Evolutionary conservation across 2,888 invertebrate species (phyloP).

Genomic region (Embidobia sp.): DNA sequence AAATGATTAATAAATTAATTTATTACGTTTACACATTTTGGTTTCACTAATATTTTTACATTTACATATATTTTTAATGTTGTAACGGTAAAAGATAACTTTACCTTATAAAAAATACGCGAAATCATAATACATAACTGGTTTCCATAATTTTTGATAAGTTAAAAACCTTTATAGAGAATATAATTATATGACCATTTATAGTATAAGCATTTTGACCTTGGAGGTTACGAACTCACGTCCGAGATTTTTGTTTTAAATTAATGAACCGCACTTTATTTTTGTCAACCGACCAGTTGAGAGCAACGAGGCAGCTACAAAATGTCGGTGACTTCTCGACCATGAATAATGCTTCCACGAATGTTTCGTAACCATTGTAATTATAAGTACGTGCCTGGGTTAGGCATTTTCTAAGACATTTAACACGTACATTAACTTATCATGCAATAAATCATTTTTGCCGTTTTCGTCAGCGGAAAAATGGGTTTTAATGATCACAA

Average conservation of each 20-base stretch:
- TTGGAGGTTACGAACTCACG: background rate
- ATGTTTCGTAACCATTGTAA: constrained; percentile 59
- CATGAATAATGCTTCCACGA: constrained; percentile 56
- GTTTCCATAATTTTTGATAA: no score
- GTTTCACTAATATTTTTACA: no score
- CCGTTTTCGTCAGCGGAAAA: background rate
- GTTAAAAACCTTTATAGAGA: no score
- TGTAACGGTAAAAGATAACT: no score
- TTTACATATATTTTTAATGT: no score
- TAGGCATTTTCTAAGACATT: constrained; percentile 46
- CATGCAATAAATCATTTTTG: constrained; percentile 37
- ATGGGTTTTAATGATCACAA: background rate
- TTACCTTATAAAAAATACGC: no score
- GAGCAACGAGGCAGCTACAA: constrained; percentile 43
- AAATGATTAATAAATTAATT: no score
- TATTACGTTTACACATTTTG: no score
- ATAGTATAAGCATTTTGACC: no score
- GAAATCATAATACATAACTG: no score
- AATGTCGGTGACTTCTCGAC: constrained; percentile 46
- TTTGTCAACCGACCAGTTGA: constrained; percentile 32
- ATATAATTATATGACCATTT: background rate
- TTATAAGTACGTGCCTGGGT: constrained; percentile 42
- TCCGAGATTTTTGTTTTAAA: constrained; percentile 28
- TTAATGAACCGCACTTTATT: constrained; percentile 32
- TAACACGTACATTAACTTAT: constrained; percentile 39